Evolutionary conservation across 2,888 invertebrate genomes (phyloP).

Genomic region (Rutpela maculata): DNA sequence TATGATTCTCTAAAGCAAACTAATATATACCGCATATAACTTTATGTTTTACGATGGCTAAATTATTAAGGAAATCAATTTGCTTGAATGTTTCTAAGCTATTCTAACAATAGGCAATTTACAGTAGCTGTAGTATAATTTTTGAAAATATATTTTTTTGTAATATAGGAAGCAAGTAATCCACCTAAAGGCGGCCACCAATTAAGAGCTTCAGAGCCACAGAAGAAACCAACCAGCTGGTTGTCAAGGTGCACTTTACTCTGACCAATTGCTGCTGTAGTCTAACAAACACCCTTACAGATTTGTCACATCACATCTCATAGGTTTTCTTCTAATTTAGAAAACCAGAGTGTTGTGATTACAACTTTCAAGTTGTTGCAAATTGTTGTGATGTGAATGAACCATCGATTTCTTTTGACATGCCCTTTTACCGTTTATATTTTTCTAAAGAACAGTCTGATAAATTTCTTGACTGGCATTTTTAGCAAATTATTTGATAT

Average conservation of each 20-base stretch:
- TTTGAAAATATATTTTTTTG: not conserved
- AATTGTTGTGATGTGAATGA: conserved; percentile 41
- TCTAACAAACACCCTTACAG: conserved; percentile 53
- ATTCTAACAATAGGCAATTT: not conserved
- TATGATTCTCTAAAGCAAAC: too few relatives aligned
- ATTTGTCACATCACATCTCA: conserved; percentile 50
- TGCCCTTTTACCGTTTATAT: conserved; percentile 39
- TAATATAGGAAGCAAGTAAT: conserved; percentile 88
- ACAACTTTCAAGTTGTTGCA: conserved; percentile 36
- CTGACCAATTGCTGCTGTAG: conserved; percentile 79
- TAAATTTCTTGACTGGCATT: not conserved
- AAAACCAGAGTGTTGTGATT: conserved; percentile 31
- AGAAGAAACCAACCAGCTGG: conserved; percentile 90
- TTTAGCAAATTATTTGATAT: conserved; percentile 30
- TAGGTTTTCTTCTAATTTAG: conserved; percentile 18
- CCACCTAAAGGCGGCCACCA: conserved; percentile 90
- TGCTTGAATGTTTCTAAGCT: not conserved
- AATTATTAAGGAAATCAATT: not conserved
- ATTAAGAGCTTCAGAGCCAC: conserved; percentile 85
- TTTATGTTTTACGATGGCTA: not conserved
- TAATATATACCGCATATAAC: too few relatives aligned
- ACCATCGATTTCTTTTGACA: conserved; percentile 43
- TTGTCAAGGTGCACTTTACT: conserved; percentile 90
- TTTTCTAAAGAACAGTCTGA: conserved; percentile 17
- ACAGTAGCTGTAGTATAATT: not conserved